Base-by-base conservation (phyloP, 2,888 invertebrate genomes). In the Caradrina kadenii region DNA sequence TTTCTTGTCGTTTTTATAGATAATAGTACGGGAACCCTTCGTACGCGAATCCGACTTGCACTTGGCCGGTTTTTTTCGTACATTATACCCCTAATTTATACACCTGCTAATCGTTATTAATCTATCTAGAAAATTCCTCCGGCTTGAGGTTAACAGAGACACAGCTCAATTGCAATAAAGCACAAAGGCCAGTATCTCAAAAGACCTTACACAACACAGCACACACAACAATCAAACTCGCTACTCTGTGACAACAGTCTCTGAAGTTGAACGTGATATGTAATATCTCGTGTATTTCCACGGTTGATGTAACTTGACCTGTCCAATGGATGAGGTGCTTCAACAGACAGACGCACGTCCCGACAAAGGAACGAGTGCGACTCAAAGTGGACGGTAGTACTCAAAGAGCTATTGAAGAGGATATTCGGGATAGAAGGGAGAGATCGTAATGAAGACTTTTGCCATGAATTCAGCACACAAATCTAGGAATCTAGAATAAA, bases 321-420 rank as follows among this genome's bases (percentile, higher is more conserved):
- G 55, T 21, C 35, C 52, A 11, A 63, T 26, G 60, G 60, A 52
- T 42, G 80, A 74, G 75, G 79, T 79, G 75, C 63, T 53, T 56
- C 48, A 53, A 53, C 42, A 58, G 39, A 26, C 60, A 56, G 79
- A 48, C 72, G 54, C 59, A 73, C 45, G 42, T 21, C 17, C 21
- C 48, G 10, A 76, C 74, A 76, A 75, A 78, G 64, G 50, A 52
- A 31, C 6, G 21, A 58, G 53, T 22, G 39, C 7, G 50, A 54
- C 54, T 68, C 68, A 60, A 63, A 79, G 53, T 39, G 56, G 45
- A 59, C 52, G 22, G 35, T 49, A 49, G 11, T 10, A 49, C 19
- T 69, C 69, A 56, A 60, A 69, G 60, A 69, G 60, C 60, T 19
- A 77, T 70, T 69, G 48, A 56, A 42, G 26, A 39, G 45, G 31